These are phyloP conservation scores for Anoplolepis gracilipes DNA, from an alignment of 1,140 invertebrate species.

Conservation along the genomic window DNA sequence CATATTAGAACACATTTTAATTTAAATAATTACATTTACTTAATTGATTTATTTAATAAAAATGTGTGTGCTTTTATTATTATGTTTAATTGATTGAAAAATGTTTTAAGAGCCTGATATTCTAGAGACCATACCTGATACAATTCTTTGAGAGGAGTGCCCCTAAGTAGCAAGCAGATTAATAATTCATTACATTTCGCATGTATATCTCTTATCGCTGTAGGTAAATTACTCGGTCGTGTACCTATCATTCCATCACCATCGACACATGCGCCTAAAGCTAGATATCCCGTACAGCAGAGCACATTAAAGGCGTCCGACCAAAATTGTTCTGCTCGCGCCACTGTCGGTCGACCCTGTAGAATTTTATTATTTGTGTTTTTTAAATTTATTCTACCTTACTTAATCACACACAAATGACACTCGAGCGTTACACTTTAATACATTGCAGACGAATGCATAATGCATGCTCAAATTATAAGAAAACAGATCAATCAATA, in stretches of 20 bases:
- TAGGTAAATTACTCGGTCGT: conserved; percentile 86
- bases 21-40: not conserved
- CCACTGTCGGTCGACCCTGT: conserved; percentile 88
- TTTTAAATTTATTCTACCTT: not conserved
- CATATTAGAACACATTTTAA: not conserved
- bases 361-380: conserved; percentile 50
- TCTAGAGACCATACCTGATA: conserved; percentile 88
- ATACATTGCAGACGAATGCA: conserved; percentile 24
- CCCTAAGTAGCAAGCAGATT: conserved; percentile 89
- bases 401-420: not conserved
- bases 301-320: conserved; percentile 92
- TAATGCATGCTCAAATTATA: not conserved
- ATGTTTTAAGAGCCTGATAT: not conserved
- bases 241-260: conserved; percentile 88
- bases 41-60: not conserved
- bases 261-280: conserved; percentile 88
- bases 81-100: not conserved
- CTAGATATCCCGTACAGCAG: conserved; percentile 89
- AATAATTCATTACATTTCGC: conserved; percentile 92
- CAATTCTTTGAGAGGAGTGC: conserved; percentile 89
- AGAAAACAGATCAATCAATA: not conserved
- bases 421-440: not conserved
- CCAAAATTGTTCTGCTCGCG: conserved; percentile 87
- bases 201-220: conserved; percentile 91
- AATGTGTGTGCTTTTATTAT: not conserved